These are phyloP conservation scores for Pitta sordida DNA, from an alignment of 2,113 vertebrate species.

Conservation along the genomic window DNA sequence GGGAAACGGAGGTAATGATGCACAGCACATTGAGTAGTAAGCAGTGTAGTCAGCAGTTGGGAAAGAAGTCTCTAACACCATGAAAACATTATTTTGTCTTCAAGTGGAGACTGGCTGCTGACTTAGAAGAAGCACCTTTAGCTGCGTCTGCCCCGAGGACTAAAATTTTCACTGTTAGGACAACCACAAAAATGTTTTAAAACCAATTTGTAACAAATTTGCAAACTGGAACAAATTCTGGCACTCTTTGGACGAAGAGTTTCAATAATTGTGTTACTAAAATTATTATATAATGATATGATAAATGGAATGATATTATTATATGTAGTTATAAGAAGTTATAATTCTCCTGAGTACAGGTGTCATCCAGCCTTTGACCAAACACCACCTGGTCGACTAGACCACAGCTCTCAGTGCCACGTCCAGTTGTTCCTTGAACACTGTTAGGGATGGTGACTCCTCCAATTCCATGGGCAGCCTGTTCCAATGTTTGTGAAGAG, in stretches of 20 bases:
- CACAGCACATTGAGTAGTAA: neutral
- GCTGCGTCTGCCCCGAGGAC: neutral
- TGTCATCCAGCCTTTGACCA: neutral
- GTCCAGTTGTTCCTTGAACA: neutral
- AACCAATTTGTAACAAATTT: neutral
- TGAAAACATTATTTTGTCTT: neutral
- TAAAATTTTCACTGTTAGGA: neutral
- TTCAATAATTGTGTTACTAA: no score
- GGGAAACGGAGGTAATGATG: neutral
- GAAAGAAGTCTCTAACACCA: neutral
- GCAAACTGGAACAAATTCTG: neutral
- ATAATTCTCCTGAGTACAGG: neutral
- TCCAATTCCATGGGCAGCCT: neutral
- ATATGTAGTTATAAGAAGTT: neutral
- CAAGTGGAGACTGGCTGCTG: neutral
- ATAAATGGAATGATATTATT: no score
- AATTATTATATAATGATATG: no score
- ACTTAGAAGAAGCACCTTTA: neutral
- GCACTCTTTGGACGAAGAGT: neutral
- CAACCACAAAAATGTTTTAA: neutral
- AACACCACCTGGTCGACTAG: neutral
- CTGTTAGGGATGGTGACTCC: neutral
- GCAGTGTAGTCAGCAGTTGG: neutral
- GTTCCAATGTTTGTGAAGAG: neutral
- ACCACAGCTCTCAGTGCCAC: neutral